Conservation (phyloP, 2,888 invertebrate genomes). For the Noctua pronuba region DNA sequence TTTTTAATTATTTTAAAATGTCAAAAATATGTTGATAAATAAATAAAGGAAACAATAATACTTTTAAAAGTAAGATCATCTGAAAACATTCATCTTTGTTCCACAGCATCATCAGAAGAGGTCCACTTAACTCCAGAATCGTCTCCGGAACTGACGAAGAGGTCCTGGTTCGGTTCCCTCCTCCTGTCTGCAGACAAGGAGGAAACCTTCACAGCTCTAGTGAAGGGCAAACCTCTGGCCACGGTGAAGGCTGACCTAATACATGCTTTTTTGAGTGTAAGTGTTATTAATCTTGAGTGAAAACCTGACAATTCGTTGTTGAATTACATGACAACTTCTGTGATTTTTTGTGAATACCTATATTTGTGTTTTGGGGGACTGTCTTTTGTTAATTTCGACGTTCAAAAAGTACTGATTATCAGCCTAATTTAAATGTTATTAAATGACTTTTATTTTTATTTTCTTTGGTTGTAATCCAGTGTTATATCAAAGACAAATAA, state of each 20-base stretch:
- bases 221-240: constrained; percentile 98
- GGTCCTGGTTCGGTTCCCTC: constrained; percentile 99
- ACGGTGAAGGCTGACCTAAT: constrained; percentile 99
- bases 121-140: constrained; percentile 98
- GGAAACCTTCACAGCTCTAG: constrained; percentile 98
- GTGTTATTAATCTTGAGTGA: constrained; percentile 75
- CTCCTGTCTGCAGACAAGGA: constrained; percentile 99
- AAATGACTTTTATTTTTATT: no score
- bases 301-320: background rate
- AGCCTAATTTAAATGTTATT: no score
- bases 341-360: background rate
- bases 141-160: constrained; percentile 98
- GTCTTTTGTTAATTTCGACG: no score
- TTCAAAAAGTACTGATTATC: no score
- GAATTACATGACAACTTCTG: background rate
- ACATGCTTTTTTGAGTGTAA: constrained; percentile 99
- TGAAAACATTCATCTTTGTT: background rate
- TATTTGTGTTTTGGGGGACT: no score
- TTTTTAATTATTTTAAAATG: no score
- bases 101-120: constrained; percentile 95
- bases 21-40: no score
- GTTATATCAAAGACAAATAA: no score
- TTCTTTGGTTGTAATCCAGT: no score
- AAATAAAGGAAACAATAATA: no score
- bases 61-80: no score